A percentile compares a stretch with the other conserved stretches of the same genome.
phyloP scores from a whole-genome alignment of 2,888 invertebrate genomes.

The Leucophenga maculata region DNA sequence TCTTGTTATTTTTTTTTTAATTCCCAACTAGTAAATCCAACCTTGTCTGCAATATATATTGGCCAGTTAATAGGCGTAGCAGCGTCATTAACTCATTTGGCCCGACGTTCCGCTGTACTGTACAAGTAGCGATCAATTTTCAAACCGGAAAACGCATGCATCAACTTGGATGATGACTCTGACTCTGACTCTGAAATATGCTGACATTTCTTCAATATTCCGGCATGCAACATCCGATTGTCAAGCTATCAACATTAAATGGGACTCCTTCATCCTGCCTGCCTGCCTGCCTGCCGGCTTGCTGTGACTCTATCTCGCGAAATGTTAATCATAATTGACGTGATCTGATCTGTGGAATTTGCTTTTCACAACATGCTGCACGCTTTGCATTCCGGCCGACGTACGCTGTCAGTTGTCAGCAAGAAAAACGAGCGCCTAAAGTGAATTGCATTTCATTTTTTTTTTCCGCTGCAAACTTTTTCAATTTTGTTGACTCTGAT shows the following conservation, averaged over 20 bases:
- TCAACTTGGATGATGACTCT: slow-evolving; percentile 3
- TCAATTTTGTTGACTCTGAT: slow-evolving; percentile 50
- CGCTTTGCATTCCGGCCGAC: not conserved
- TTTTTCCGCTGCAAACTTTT: slow-evolving; percentile 58
- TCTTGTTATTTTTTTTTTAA: no score
- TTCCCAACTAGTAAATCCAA: no score
- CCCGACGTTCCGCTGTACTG: slow-evolving; percentile 27
- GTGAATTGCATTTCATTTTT: slow-evolving; percentile 60
- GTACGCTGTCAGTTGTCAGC: not conserved
- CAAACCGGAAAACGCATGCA: slow-evolving; percentile 19
- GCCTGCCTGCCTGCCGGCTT: no score
- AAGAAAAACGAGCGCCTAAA: not conserved
- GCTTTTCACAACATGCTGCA: not conserved
- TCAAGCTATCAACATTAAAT: no score
- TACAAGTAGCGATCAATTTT: slow-evolving; percentile 14
- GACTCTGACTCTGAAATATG: no score
- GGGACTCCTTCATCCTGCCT: no score
- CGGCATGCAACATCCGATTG: no score
- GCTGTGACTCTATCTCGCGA: no score
- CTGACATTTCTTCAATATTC: no score
- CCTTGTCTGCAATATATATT: no score
- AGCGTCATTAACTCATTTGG: slow-evolving; percentile 56
- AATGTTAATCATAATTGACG: not conserved
- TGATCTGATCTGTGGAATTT: not conserved
- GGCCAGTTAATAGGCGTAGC: slow-evolving; percentile 47